Evolutionary conservation across 2,888 invertebrate species (phyloP), one percentile per base, ranked within the genome.

Genomic region (Trissonchulus latispiculum): DNA sequence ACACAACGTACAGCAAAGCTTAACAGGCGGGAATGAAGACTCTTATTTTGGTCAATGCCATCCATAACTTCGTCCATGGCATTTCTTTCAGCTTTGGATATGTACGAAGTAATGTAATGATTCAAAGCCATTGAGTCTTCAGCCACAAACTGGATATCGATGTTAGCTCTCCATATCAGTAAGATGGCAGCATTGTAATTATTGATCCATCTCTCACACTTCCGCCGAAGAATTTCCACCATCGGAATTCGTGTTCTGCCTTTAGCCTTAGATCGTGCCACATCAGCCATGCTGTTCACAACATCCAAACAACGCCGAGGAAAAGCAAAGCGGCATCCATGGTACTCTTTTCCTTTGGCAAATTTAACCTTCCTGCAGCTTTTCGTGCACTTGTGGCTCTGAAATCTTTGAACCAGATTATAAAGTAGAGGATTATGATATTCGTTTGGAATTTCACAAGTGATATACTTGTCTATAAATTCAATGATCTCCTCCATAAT

Each of bases 131-230:
- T 8, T 3, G 29, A 29, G 2, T 2, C 1, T 29, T 71, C 72
- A 36, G 69, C 70, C 28, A 73, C 48, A 35, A 28, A 73, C 33
- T 73, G 73, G n/a, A 73, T 28, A 61, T 73, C 70, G 69, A 73
- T 71, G 61, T 73, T 73, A 2, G 73, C 69, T 37, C 31, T 36
- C 73, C 73, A 73, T 23, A 71, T n/a, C 15, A 23, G 31, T 31
- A 73, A 29, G 3, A 73, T 1, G 2, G 2, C 29, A 8, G 73
- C 69, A 32, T 73, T 73, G 48, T 73, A 73, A n/a, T 73, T 70
- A 61, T 73, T 73, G 48, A 73, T 36, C 1, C 18, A 18, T 28
- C 2, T 48, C 48, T 73, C 73, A 3, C 28, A 3, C 18, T 8
- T 69, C 66, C 33, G 15, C 69, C 3, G 3, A 3, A 29, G 3